Percentiles rank a stretch among this genome's conserved stretches.
Conservation (phyloP, 2,888 invertebrate genomes). For the Strigamia crassipes region DNA sequence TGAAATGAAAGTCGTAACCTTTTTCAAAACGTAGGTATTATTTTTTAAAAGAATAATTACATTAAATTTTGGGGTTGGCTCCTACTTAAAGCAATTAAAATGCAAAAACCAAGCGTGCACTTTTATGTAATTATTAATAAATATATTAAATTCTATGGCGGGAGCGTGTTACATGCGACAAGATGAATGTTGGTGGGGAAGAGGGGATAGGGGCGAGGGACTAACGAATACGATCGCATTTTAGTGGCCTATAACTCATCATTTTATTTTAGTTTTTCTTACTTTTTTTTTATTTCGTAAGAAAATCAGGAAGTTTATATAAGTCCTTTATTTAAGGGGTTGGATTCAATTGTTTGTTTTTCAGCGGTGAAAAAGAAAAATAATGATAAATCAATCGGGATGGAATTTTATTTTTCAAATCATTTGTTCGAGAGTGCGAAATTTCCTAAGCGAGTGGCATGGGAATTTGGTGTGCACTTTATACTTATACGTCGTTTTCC, state of each 20-base stretch:
- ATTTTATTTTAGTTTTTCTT: neutral
- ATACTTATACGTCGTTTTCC: slow-evolving; percentile 1
- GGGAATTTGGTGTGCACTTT: slow-evolving; percentile 3
- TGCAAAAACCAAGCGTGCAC: slow-evolving; percentile 32
- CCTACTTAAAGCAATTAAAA: slow-evolving; percentile 25
- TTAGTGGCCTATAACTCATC: slow-evolving; percentile 39
- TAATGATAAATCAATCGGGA: slow-evolving; percentile 18
- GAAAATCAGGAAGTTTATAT: neutral
- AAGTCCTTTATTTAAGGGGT: neutral
- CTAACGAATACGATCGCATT: slow-evolving; percentile 29
- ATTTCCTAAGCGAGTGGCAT: neutral
- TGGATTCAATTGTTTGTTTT: neutral
- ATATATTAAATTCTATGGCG: slow-evolving; percentile 22
- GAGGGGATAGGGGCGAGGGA: neutral
- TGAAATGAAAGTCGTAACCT: slow-evolving; percentile 32
- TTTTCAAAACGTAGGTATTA: slow-evolving; percentile 23
- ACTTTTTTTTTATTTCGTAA: neutral
- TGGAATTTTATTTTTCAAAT: neutral
- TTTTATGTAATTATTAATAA: slow-evolving; percentile 26
- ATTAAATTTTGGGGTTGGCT: slow-evolving; percentile 40
- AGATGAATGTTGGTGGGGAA: neutral
- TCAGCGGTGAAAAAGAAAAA: neutral
- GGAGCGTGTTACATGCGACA: slow-evolving; percentile 6
- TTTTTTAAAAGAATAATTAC: slow-evolving; percentile 40
- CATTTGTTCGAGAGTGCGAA: neutral